Base-by-base conservation (phyloP, 1,140 invertebrate species). In the Pachyrhynchus sulphureomaculatus region DNA sequence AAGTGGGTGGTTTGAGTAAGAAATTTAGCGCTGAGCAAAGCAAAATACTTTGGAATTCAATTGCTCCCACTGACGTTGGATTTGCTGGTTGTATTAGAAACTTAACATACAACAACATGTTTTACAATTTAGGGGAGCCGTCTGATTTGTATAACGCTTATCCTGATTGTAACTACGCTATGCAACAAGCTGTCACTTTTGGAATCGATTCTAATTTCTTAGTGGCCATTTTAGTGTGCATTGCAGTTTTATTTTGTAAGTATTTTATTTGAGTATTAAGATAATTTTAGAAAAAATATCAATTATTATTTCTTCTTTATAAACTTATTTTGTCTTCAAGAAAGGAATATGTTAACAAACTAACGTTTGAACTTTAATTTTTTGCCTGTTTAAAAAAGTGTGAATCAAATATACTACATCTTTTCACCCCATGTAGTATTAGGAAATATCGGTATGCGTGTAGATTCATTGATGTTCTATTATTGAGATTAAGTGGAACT, bases 41-140 rank as follows among this genome's bases (percentile, higher is more conserved):
- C 44, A 72, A 78, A 53, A 52, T 24, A 8, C 44, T 84, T 84
- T 62, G 82, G 82, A 56, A 89, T 87, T 88, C 79, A 80, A 36
- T 77, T 84, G 68, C 81, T 18, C 90, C 91, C 1, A 85, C 82
- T 0, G 78, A 79, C 17, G 79, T 79, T 52, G 83, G 85, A 56
- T 95, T 93, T 72, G 78, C 82, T 39, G 95, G 95, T 0, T 97
- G 95, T 74, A 87, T 97, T 59, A 85, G 85, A 59, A 93, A 93
- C 72, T 82, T 94, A 47, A 92, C 90, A 0, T 87, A 90, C 67
- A 92, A 92, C 72, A 84, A 84, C 64, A 84, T 83, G 72, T 84
- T 87, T 75, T 92, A 91, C 72, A 89, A 93, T 72, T 76, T 93
- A 53, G 89, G 89, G 1, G 77, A 82, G 70, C 90, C 90, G 1